Base-by-base conservation (phyloP, 2,797 vertebrate species). In the Darevskia mixta region DNA sequence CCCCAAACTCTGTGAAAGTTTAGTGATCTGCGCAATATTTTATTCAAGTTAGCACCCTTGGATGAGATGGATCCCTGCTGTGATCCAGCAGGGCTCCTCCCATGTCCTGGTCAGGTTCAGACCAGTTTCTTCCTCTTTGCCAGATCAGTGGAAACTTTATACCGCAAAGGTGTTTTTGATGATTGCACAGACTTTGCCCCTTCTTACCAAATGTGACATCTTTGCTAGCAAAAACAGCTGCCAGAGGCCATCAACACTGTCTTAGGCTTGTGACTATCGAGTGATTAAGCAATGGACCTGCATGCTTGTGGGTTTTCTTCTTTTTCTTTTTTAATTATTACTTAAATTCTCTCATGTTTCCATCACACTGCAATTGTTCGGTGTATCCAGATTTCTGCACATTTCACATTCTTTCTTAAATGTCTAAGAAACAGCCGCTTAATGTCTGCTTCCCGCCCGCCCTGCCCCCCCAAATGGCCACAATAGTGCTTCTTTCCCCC, bases 201-300 rank as follows among this genome's bases (percentile, higher is more conserved):
- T 92, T 82, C 79, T 61, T 91, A 90, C 49, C 35, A 17, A 2
- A 88, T 88, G 80, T 58, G 77, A 27, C 45, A 66, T 93, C 81
- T 95, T 78, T 89, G 83, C 73, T 83, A 83, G 87, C 2, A 84
- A n/a, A 64, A 91, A 81, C 67, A 87, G 84, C 83, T 84, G 23
- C 0, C 78, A 71, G 87, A 75, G 79, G 85, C 43, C 0, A 79
- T 88, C 91, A 92, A 90, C 87, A 23, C 86, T 66, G 87, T 82
- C 82, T 87, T 88, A 84, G 72, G 88, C 87, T 94, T 86, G 83
- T 88, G 88, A 82, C 88, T 87, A 81, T 94, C 38, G 67, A 61
- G 11, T 92, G 92, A 90, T 92, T 87, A 75, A 87, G 27, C 83
- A 85, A 20, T 79, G 81, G 88, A 89, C 88, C 82, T 11, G 6